Base-by-base conservation (phyloP, 1,140 invertebrate genomes). In the Brachionus rubens region DNA sequence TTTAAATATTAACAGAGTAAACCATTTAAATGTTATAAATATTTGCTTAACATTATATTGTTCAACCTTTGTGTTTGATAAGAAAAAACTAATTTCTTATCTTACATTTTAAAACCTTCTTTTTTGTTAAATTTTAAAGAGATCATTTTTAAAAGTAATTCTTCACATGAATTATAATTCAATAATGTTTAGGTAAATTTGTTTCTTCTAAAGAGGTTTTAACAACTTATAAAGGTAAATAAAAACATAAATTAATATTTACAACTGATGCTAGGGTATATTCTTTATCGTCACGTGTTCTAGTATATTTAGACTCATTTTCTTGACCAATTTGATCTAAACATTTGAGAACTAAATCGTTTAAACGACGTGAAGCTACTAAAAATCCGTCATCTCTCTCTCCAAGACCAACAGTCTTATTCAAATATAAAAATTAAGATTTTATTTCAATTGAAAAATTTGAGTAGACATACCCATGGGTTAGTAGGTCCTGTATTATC, bases 351-450 rank as follows among this genome's bases (percentile, higher is more conserved):
- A 72, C 26, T 10, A 54, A 30, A 9, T 72, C 68, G 41, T 28
- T 30, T 16, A 72, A 6, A 14, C 68, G 19, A 30, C 5, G 9
- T 40, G 68, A 36, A 19, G 68, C 43, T 21, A 72, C 30, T 28
- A 36, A 21, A 41, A 72, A 72, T 3, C 68, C 68, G 12, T 72
- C 68, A 10, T 72, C 68, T 19, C 50, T 54, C 30, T 48, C 36
- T 24, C 46, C 68, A 4, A 43, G 41, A 28, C 68, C 68, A 5
- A 72, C 12, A 10, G 40, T 36, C 52, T 56, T 10, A 33, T 7
- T 14, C 2, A 46, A 46, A 36, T 9, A 36, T 5, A 36, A 36
- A 5, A 36, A 36, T 3, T 9, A 36, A 36, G 3, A 36, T 5
- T 5, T 36, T 36, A 36, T 5, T 36, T 36, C 3, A 36, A 5